Base-by-base conservation (phyloP, 2,113 vertebrate genomes). In the Drymodes brunneopygia region DNA sequence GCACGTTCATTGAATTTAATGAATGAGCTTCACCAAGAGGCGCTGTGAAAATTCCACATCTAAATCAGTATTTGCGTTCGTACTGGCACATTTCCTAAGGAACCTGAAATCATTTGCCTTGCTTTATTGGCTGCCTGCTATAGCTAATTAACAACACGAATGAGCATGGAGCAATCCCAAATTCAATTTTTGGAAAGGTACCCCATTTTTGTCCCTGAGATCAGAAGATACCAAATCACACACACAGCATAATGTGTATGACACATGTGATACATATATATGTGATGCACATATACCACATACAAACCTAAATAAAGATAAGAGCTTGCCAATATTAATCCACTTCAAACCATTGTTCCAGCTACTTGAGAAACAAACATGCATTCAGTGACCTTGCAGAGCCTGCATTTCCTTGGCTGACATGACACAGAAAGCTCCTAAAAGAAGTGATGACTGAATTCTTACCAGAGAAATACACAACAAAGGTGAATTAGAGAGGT, bases 341-440 rank as follows among this genome's bases (percentile, higher is more conserved):
- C 3, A 2, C 85, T 95, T 96, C 85, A 93, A 89, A 92, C 87
- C 89, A 79, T 97, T 90, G 79, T 96, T 97, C 94, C 97, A 92
- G 64, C 74, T 42, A 50, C 94, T 97, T 96, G 91, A 94, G 94
- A 97, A 96, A 91, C 81, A 96, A 97, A 92, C 93, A 91, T 4
- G 23, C 75, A 89, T 94, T 94, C 88, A 56, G 73, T 96, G 96
- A 95, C 97, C 96, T 97, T 97, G 97, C 96, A 94, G 90, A 97
- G 91, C 82, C 73, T 60, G 92, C 17, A 7, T 92, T 89, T 96
- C 90, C 95, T 94, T 31, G 15, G 82, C 94, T 97, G 96, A 88
- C 2, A 4, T 15, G 58, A 91, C 87, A 95, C 71, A 97, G 94
- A 97, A 96, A 97, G 94, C 84, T 93, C 78, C 78, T 82, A 93